phyloP scores from a whole-genome alignment of 1,140 invertebrate genomes.

The Drosophila obscura region DNA sequence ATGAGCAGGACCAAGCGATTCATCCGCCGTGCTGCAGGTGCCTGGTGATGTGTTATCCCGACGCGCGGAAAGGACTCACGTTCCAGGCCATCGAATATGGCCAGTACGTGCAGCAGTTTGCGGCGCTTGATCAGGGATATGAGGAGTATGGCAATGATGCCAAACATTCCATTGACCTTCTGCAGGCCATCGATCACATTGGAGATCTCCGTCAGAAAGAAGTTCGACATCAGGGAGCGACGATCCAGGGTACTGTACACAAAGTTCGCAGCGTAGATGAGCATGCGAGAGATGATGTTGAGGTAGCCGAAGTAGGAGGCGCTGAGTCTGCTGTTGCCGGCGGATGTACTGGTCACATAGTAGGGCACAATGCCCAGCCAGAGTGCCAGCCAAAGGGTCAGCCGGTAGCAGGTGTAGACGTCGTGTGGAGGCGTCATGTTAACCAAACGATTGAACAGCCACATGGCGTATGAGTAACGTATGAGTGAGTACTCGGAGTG shows the following conservation, averaged over 20 bases:
- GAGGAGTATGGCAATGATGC: slow-evolving; percentile 27
- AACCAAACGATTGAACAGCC: slow-evolving; percentile 45
- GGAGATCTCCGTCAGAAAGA: slow-evolving; percentile 47
- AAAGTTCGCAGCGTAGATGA: slow-evolving; percentile 34
- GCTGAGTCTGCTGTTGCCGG: slow-evolving; percentile 1
- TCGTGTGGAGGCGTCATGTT: slow-evolving; percentile 22
- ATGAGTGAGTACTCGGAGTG: too few species aligned
- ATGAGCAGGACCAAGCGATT: slow-evolving; percentile 24
- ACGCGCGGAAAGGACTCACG: slow-evolving; percentile 44
- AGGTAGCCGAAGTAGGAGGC: slow-evolving; percentile 30
- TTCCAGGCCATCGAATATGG: slow-evolving; percentile 31
- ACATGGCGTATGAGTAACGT: slow-evolving; percentile 62
- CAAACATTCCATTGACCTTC: slow-evolving; percentile 56
- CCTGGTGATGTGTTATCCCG: slow-evolving; percentile 58
- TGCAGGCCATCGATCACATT: slow-evolving; percentile 49
- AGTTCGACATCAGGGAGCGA: slow-evolving; percentile 11
- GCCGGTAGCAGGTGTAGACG: slow-evolving; percentile 57
- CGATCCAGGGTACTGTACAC: slow-evolving; percentile 19
- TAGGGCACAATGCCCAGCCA: slow-evolving; percentile 59
- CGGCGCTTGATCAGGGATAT: slow-evolving; percentile 26
- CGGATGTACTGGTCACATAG: slow-evolving; percentile 24
- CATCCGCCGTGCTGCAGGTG: slow-evolving; percentile 30
- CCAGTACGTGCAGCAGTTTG: slow-evolving; percentile 33
- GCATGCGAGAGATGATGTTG: slow-evolving; percentile 42
- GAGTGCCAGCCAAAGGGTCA: slow-evolving; percentile 37